Evolutionary conservation across 2,113 vertebrate genomes (phyloP), one percentile per base, ranked within the genome.

Genomic region (Phainopepla nitens): DNA sequence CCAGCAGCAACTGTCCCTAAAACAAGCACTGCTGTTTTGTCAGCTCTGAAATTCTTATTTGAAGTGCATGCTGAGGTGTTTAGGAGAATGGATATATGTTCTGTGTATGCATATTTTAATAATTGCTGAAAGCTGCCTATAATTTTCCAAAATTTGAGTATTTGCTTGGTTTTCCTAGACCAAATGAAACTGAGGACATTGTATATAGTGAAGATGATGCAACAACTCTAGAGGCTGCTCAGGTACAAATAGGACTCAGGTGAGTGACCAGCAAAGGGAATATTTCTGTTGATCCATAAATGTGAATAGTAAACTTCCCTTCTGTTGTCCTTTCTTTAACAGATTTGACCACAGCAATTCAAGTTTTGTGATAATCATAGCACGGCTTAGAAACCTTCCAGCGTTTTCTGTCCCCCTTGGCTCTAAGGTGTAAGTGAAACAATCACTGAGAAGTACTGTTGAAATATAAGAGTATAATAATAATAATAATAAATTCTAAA

Each of bases 231-330:
- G 98, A 98, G 81, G 92, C 97, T 23, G 97, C 98, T 89, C 98
- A 98, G 96, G 97, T 98, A 91, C 98, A 98, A 94, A 95, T 98
- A 84, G 98, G 98, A 85, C 97, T 99, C 80, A 98, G 98, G 98
- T 99, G 92, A 93, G 96, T 39, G 15, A 27, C 2, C 19, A 36
- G 25, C 51, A 39, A 29, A 87, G 69, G 16, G 23, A 36, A 3
- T 54, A 28, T 42, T 82, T 79, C 29, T 87, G 17, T 75, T 75
- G 3, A 9, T 68, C 17, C 5, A 4, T 57, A n/a, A 80, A 58
- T 64, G 8, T 5, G 2, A 50, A 77, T 24, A 54, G 29, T 49
- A 68, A 87, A 68, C 24, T 56, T 92, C 35, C 69, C 39, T 96
- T 54, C 18, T 24, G 16, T 71, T 91, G 41, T 73, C 79, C 60